These are phyloP conservation scores for Hassar affinis DNA, from an alignment of 2,113 vertebrate species.

Conservation along the genomic window DNA sequence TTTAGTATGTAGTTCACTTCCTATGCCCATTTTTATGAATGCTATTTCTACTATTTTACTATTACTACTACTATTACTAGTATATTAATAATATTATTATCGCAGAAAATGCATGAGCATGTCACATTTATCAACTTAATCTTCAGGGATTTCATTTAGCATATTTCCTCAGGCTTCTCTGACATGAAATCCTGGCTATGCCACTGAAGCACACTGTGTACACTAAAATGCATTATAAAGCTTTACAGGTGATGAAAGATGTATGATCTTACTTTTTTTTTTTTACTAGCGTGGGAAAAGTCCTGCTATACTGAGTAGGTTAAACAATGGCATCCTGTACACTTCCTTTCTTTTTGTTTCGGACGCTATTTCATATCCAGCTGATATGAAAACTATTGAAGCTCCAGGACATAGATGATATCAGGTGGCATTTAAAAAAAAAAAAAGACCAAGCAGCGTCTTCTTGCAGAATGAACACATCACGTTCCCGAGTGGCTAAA, in stretches of 20 bases:
- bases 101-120: neutral
- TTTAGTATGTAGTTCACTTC: neutral
- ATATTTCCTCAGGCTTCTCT: neutral
- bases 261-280: neutral
- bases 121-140: constrained; percentile 1
- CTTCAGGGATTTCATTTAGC: constrained; percentile 3
- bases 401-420: constrained; percentile 11
- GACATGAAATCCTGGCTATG: neutral
- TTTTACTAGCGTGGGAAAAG: neutral
- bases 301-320: neutral
- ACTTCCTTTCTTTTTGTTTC: neutral
- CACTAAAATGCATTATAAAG: neutral
- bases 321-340: neutral
- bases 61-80: too few relatives aligned
- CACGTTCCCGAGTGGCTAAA: constrained; percentile 15
- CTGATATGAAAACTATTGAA: constrained; percentile 13
- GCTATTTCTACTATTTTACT: too few relatives aligned
- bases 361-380: neutral
- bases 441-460: neutral
- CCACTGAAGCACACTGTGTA: neutral
- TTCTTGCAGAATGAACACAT: constrained; percentile 9
- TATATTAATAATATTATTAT: neutral
- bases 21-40: neutral
- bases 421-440: constrained; percentile 4
- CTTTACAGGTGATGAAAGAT: neutral